Conservation (phyloP, 2,113 vertebrate genomes). For the rat (Rattus norvegicus) region GRCr8 NC_086032.1:62051001-62051500, state of each 20-base stretch:
- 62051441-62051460: no score
- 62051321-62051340: not conserved
- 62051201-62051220: accelerated
- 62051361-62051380: not conserved
- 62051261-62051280: not conserved
- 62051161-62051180: not conserved
- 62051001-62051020: not conserved
- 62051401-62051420: not conserved
- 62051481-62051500: no score
- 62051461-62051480: not conserved
- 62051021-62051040: not conserved
- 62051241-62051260: not conserved
- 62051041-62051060: not conserved
- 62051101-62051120: not conserved
- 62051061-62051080: not conserved
- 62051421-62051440: not conserved
- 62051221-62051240: not conserved
- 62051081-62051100: not conserved
- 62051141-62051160: not conserved
- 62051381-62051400: not conserved
- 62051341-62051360: not conserved
- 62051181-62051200: not conserved
- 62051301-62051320: not conserved
- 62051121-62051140: not conserved
- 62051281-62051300: no score